Percentiles rank a stretch among this genome's conserved stretches.
phyloP scores from a whole-genome alignment of 2,113 vertebrate genomes.

The Phrynocephalus versicolor region DNA sequence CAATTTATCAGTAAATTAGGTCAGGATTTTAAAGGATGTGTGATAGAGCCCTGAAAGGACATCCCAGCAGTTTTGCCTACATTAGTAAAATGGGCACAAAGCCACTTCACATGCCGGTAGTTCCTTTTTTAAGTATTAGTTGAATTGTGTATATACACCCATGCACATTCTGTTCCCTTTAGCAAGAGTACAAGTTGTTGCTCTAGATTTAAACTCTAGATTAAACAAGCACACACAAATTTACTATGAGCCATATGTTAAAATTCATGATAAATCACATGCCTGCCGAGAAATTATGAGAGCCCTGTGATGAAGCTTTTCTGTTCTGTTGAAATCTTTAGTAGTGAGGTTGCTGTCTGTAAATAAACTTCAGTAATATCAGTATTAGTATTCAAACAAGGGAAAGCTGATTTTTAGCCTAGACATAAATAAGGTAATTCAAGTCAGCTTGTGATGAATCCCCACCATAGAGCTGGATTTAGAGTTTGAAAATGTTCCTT shows the following conservation, averaged over 20 bases:
- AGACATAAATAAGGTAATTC: background rate
- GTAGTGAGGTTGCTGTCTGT: background rate
- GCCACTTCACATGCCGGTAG: conserved; percentile 48
- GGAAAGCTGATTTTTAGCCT: too few relatives aligned
- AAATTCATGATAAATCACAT: conserved; percentile 50
- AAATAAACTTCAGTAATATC: too few relatives aligned
- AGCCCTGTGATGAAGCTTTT: background rate
- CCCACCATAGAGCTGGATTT: too few relatives aligned
- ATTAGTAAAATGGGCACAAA: conserved; percentile 28
- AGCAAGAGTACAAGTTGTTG: conserved; percentile 55
- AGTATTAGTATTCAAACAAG: too few relatives aligned
- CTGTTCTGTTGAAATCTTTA: conserved; percentile 46
- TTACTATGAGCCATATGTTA: conserved; percentile 60
- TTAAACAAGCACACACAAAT: conserved; percentile 44
- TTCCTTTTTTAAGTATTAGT: conserved; percentile 48
- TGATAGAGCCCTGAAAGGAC: too few relatives aligned
- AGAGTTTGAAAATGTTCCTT: too few relatives aligned
- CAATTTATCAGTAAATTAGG: too few relatives aligned
- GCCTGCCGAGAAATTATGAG: conserved; percentile 36
- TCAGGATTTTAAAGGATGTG: too few relatives aligned
- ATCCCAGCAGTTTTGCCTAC: background rate
- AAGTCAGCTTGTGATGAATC: background rate
- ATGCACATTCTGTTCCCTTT: conserved; percentile 62
- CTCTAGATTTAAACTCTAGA: conserved; percentile 34
- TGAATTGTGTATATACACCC: conserved; percentile 56